Base-by-base conservation (phyloP, 2,113 vertebrate genomes). In the Oreotrochilus melanogaster region DNA sequence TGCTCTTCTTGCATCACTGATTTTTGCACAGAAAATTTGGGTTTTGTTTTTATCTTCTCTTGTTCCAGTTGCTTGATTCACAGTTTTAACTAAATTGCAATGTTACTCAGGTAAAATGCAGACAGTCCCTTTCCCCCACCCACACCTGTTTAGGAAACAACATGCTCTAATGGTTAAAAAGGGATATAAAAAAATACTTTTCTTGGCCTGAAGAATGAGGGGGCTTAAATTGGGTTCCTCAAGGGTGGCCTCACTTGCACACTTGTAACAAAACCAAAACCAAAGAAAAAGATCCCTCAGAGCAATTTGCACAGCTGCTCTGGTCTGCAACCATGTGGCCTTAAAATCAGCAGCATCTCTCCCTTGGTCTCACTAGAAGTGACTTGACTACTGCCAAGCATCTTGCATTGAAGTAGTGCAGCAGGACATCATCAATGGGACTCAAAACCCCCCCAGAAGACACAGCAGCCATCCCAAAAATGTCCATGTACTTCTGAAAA, bases 301-400 rank as follows among this genome's bases (percentile, higher is more conserved):
- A 88, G 50, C 0, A 4, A 33, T 69, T 79, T 57, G 16, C 14
- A 57, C n/a, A 69, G 16, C 23, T 65, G 53, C 18, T 60, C 62
- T 37, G 37, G 39, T 47, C 42, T 69, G 50, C 64, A 82, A 54
- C 60, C 54, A 61, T 1, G 0, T 24, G 83, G 47, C 51, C 54
- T 62, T 54, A 45, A 88, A 79, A 58, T 54, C 72, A 30, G 37
- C 37, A 28, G 21, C 67, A 88, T 47, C 56, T 56, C 83, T 93
- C 47, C 79, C 70, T 66, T 88, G 91, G 74, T 70, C 53, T 78
- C 54, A 3, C 31, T 22, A 37, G 74, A 62, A 88, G 53, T 2
- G 0, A 79, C 19, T 42, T 2, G 4, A 56, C 50, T 67, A 35
- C 54, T 16, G 21, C 27, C 27, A 72, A 73, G 67, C 0, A 0